A percentile compares a stretch with the other conserved stretches of the same genome.
Evolutionary conservation across 2,113 vertebrate genomes (phyloP).

Genomic region (Propithecus coquereli): DNA sequence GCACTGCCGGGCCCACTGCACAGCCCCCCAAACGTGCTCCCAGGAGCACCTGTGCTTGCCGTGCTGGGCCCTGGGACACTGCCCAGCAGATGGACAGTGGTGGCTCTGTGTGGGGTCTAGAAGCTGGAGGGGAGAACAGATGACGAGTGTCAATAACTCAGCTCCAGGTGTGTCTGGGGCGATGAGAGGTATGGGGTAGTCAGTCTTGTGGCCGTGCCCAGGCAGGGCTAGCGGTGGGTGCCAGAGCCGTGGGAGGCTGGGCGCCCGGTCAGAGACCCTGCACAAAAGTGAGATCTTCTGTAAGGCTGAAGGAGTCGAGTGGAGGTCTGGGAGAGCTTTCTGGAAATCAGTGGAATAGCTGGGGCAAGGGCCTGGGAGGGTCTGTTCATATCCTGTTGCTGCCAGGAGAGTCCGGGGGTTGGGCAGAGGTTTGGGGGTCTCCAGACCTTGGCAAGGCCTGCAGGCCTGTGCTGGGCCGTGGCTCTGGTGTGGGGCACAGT

Average conservation of each 20-base stretch:
- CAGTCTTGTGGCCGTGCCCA: fast-evolving
- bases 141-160: too few species aligned
- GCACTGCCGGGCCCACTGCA: fast-evolving
- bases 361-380: neutral
- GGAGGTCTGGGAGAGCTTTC: neutral
- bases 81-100: fast-evolving
- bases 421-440: too few species aligned
- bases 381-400: neutral
- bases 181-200: fast-evolving
- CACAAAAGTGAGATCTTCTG: neutral
- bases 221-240: neutral
- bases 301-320: fast-evolving
- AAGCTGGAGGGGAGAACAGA: neutral
- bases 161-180: fast-evolving
- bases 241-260: neutral
- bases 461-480: fast-evolving
- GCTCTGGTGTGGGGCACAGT: neutral
- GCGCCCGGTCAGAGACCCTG: fast-evolving
- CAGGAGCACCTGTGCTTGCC: neutral
- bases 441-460: fast-evolving
- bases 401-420: neutral
- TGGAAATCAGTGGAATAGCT: neutral
- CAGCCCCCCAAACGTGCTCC: too few species aligned
- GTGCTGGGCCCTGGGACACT: neutral
- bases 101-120: neutral